Conservation (phyloP, 2,113 vertebrate species). For the Cyanoderma ruficeps region DNA sequence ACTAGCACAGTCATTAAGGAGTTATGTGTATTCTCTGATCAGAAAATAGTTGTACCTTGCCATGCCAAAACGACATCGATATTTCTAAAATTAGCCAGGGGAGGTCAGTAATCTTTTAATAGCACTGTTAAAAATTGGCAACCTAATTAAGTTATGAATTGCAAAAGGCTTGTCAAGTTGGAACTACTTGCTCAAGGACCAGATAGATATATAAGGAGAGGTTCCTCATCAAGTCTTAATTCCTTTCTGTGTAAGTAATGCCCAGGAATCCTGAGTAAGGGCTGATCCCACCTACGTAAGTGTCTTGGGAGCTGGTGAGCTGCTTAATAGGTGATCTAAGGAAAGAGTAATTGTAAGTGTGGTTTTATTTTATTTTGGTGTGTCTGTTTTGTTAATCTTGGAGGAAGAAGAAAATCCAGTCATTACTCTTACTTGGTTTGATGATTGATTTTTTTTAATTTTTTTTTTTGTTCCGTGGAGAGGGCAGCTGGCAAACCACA, state of each 20-base stretch:
- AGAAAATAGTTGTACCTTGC: conserved; percentile 35
- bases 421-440: neutral
- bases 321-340: neutral
- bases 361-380: neutral
- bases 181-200: neutral
- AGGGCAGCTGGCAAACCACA: neutral
- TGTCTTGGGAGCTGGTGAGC: neutral
- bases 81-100: conserved; percentile 32
- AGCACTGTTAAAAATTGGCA: conserved; percentile 14
- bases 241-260: conserved; percentile 41
- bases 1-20: conserved; percentile 12
- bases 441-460: neutral
- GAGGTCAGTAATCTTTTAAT: conserved; percentile 37
- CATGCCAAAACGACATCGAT: neutral
- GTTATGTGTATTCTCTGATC: conserved; percentile 7
- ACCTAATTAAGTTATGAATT: conserved; percentile 41
- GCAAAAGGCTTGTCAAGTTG: neutral
- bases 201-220: conserved; percentile 29
- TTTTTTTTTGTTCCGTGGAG: neutral
- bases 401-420: neutral
- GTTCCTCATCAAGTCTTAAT: neutral
- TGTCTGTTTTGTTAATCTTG: conserved; percentile 13
- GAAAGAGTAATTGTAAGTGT: neutral
- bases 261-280: neutral
- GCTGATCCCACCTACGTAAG: neutral